These are phyloP conservation scores for Silurus asotus DNA, from an alignment of 2,113 vertebrate genomes.

Conservation along the genomic window DNA sequence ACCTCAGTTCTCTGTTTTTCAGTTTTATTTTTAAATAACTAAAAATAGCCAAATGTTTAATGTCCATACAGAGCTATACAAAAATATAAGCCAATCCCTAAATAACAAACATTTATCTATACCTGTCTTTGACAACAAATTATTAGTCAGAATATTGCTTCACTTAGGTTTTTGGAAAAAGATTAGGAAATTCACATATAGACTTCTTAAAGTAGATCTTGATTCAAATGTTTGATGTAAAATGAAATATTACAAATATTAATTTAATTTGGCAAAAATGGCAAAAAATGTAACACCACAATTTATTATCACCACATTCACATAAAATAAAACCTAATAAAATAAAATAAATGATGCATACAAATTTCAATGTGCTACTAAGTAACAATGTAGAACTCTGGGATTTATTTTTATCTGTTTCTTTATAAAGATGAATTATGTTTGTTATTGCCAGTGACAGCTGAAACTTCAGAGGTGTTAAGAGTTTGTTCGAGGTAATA, in stretches of 20 bases:
- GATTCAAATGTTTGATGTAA: too few relatives aligned
- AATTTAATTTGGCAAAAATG: too few relatives aligned
- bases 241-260: too few relatives aligned
- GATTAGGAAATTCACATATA: too few relatives aligned
- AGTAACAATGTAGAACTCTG: not conserved
- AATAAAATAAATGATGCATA: not conserved
- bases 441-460: not conserved
- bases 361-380: not conserved
- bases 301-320: not conserved
- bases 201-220: too few relatives aligned
- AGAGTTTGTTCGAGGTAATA: not conserved
- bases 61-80: too few relatives aligned
- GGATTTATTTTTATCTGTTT: not conserved
- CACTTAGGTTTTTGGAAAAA: too few relatives aligned
- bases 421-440: not conserved
- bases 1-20: not conserved
- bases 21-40: not conserved
- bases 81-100: too few relatives aligned
- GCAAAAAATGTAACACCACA: not conserved
- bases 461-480: not conserved
- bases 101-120: too few relatives aligned
- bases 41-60: not conserved
- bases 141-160: too few relatives aligned
- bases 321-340: not conserved
- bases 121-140: too few relatives aligned